Evolutionary conservation across 2,797 vertebrate species (phyloP).

Genomic region (Hydrolagus colliei): DNA sequence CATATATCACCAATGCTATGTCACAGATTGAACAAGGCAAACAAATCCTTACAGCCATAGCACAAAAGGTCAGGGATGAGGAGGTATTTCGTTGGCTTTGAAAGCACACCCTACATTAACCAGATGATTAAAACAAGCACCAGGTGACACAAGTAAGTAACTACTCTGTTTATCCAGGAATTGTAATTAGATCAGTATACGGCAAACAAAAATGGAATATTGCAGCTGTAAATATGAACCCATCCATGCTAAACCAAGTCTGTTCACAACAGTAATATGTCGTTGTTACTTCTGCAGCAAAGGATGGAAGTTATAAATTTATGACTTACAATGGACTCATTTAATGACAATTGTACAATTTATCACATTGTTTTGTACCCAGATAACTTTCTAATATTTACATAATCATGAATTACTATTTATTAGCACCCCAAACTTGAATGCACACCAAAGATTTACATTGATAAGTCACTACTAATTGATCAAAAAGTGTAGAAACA

Average conservation of each 20-base stretch:
- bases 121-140: constrained; percentile 42
- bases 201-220: constrained; percentile 23
- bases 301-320: not conserved
- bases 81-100: constrained; percentile 44
- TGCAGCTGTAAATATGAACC: not conserved
- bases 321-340: not conserved
- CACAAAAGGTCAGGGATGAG: constrained; percentile 40
- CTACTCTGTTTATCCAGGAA: constrained; percentile 31
- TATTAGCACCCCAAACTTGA: not conserved
- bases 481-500: not conserved
- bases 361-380: not conserved
- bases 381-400: not conserved
- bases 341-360: not conserved
- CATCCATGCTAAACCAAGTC: not conserved
- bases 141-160: constrained; percentile 35
- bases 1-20: constrained; percentile 43
- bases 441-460: not conserved
- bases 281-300: not conserved
- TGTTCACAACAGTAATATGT: not conserved
- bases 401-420: not conserved
- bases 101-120: constrained; percentile 43
- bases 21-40: constrained; percentile 44
- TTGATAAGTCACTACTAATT: too few species aligned
- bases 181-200: constrained; percentile 39
- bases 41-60: constrained; percentile 43